Conservation (phyloP, 2,113 vertebrate species). For the Psilopsiagon aurifrons region DNA sequence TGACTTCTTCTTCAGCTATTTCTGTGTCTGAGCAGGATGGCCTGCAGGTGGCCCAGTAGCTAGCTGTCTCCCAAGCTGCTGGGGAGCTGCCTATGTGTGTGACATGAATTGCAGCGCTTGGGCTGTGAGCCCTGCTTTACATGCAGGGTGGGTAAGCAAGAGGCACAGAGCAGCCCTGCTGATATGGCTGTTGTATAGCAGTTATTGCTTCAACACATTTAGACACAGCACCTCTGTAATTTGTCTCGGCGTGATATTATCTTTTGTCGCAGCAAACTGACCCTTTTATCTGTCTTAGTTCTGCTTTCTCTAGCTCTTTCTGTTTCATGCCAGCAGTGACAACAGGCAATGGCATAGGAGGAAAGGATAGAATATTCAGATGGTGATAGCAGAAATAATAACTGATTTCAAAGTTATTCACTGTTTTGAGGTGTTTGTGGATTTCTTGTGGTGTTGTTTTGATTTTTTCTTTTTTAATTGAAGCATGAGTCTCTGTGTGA, state of each 20-base stretch:
- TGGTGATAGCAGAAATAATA: neutral
- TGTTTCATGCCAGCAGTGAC: neutral
- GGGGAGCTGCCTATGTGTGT: slow-evolving; percentile 66
- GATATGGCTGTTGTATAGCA: slow-evolving; percentile 69
- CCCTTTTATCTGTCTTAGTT: slow-evolving; percentile 61
- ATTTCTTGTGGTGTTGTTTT: neutral
- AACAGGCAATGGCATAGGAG: neutral
- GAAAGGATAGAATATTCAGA: neutral
- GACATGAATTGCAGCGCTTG: slow-evolving; percentile 68
- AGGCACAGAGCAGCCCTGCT: slow-evolving; percentile 73
- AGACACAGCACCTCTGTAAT: slow-evolving; percentile 70
- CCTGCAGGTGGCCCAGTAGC: slow-evolving; percentile 76
- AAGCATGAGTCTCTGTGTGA: neutral
- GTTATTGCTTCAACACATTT: slow-evolving; percentile 70
- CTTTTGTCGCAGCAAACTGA: slow-evolving; percentile 71
- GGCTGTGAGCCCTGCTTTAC: slow-evolving; percentile 73
- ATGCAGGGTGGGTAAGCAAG: slow-evolving; percentile 76
- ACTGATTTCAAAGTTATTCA: neutral
- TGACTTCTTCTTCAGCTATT: slow-evolving; percentile 61
- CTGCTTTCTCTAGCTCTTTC: slow-evolving; percentile 21
- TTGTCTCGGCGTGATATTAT: slow-evolving; percentile 71
- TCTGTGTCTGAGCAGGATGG: slow-evolving; percentile 57
- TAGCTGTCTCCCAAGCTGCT: slow-evolving; percentile 63
- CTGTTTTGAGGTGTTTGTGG: neutral
- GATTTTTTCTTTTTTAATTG: neutral